These are phyloP conservation scores for Nibea albiflora DNA, from an alignment of 2,113 vertebrate species.

Conservation along the genomic window DNA sequence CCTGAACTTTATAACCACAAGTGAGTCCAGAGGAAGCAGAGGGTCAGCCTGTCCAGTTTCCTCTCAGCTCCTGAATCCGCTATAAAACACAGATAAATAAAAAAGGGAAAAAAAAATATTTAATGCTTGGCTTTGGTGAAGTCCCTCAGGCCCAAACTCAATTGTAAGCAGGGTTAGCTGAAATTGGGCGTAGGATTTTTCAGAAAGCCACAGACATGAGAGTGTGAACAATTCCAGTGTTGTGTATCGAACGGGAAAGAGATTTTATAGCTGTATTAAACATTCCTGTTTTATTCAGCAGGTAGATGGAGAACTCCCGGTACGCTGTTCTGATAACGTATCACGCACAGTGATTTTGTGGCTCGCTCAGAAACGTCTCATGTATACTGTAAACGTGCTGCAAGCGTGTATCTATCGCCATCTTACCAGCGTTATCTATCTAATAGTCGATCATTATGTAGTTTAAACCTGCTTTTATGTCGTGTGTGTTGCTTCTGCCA, in stretches of 20 bases:
- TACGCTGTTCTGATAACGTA: no score
- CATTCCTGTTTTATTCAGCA: conserved; percentile 22
- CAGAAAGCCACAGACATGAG: background rate
- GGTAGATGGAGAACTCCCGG: no score
- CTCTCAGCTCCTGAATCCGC: conserved; percentile 2
- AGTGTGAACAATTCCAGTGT: conserved; percentile 16
- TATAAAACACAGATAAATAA: conserved; percentile 6
- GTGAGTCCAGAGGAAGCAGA: conserved; percentile 10
- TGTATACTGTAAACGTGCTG: no score
- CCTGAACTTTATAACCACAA: conserved; percentile 4
- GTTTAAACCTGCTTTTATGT: background rate
- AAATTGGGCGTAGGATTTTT: conserved; percentile 19
- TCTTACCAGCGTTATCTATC: background rate
- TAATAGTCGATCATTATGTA: background rate
- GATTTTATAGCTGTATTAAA: conserved; percentile 12
- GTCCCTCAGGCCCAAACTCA: conserved; percentile 26
- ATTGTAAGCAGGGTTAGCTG: conserved; percentile 44
- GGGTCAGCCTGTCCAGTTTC: conserved; percentile 6
- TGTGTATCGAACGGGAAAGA: background rate
- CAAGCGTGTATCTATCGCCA: no score
- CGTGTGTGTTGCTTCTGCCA: background rate
- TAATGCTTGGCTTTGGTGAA: conserved; percentile 27
- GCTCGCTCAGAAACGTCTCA: no score
- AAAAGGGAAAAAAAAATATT: background rate
- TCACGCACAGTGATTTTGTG: no score